Evolutionary conservation across 2,113 vertebrate genomes (phyloP).

Genomic region (Andinoacara biseriatus): DNA sequence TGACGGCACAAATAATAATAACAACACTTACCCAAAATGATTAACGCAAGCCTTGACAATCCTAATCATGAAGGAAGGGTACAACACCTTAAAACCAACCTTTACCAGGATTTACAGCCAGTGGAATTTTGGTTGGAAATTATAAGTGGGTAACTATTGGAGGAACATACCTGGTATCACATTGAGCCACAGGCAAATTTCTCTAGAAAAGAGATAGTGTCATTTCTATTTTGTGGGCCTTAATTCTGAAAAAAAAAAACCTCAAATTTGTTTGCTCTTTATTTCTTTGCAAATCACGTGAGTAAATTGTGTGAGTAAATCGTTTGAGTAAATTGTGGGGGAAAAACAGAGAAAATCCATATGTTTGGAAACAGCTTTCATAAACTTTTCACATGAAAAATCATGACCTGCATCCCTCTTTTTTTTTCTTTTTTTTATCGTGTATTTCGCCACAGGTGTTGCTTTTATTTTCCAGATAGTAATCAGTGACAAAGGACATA

Average conservation of each 20-base stretch:
- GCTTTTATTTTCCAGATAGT: slow-evolving; percentile 22
- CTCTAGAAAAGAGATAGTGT: neutral
- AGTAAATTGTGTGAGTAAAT: too few species aligned
- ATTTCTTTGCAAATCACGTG: neutral
- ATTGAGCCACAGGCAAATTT: neutral
- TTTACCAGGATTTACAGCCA: neutral
- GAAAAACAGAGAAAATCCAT: too few species aligned
- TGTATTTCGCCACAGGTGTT: neutral
- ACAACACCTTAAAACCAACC: neutral
- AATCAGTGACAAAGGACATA: slow-evolving; percentile 22
- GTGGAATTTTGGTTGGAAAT: neutral
- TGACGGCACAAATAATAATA: neutral
- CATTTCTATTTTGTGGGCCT: neutral
- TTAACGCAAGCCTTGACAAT: neutral
- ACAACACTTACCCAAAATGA: neutral
- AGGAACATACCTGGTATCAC: neutral
- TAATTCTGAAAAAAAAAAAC: neutral
- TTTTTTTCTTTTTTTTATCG: neutral
- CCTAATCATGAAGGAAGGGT: neutral
- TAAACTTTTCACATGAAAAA: neutral
- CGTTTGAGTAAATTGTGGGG: too few species aligned
- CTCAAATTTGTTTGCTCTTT: neutral
- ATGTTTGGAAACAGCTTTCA: neutral
- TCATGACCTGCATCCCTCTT: neutral
- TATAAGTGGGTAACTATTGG: neutral